Base-by-base conservation (phyloP, 2,113 vertebrate species). In the Oceanites oceanicus region DNA sequence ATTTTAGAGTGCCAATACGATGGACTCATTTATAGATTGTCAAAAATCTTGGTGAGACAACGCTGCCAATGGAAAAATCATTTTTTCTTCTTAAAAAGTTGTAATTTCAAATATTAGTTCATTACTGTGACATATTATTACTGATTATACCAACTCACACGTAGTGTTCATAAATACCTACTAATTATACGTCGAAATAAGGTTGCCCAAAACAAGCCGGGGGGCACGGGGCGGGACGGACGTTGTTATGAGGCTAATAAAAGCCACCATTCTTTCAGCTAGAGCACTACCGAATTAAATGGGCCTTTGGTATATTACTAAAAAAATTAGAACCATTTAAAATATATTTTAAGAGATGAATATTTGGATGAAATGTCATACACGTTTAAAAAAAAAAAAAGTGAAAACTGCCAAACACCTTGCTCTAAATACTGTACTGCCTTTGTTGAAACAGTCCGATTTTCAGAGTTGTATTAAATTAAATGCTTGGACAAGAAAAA, bases 401-500 rank as follows among this genome's bases (percentile, higher is more conserved):
- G 70, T 73, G 71, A 72, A 66, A 92, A 85, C 26, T 94, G 74
- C 66, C 91, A 85, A 95, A 95, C 45, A 87, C n/a, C 52, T 96
- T 76, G 36, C 58, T 92, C 85, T 96, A 93, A 82, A 73, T 27
- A 62, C 86, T 94, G 74, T 59, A 70, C 75, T 94, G 76, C 50
- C 71, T 96, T 81, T 84, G 82, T 76, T 53, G 80, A 44, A 90
- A 90, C 49, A 84, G 91, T 84, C 82, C 2, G 62, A 75, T 94
- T 96, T 96, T 91, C 89, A 94, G 95, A 96, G 87, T 93, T 86
- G 50, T 52, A 97, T 96, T 94, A 97, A 98, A 98, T 97, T 97
- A 98, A 98, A 98, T 98, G 97, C 97, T 97, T 98, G 92, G 97
- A 98, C 97, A 97, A 98, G 97, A 98, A 98, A 97, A 97, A 97